A percentile compares a stretch with the other conserved stretches of the same genome.
phyloP scores from a whole-genome alignment of 53 echinoderm and acorn worm genomes.

The Holothuria scabra region DNA sequence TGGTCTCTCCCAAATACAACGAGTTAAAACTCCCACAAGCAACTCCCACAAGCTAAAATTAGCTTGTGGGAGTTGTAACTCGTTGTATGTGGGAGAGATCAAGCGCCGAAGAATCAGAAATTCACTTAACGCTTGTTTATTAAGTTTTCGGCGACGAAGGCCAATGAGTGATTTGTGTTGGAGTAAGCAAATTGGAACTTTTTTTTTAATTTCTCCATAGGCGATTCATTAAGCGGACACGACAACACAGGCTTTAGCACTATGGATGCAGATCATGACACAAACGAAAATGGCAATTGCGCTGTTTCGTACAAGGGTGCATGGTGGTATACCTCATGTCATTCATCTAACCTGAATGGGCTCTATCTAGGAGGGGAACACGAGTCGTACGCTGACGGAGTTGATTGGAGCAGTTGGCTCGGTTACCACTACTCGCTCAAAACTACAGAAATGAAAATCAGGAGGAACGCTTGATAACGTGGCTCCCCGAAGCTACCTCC shows the following conservation, averaged over 20 bases:
- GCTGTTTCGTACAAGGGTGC: slow-evolving; percentile 24
- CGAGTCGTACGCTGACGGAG: slow-evolving; percentile 49
- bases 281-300: neutral
- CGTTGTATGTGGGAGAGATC: too few relatives aligned
- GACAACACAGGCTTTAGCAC: neutral
- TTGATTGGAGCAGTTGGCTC: slow-evolving; percentile 46
- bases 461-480: neutral
- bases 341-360: slow-evolving; percentile 49
- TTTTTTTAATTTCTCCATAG: neutral
- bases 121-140: too few relatives aligned
- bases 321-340: slow-evolving; percentile 54
- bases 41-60: too few relatives aligned
- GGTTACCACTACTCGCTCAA: slow-evolving; percentile 51
- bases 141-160: too few relatives aligned
- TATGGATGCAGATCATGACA: slow-evolving; percentile 42
- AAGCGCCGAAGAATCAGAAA: too few relatives aligned
- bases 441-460: slow-evolving; percentile 51
- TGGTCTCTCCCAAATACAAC: too few relatives aligned
- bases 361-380: slow-evolving; percentile 45
- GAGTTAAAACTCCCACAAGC: too few relatives aligned
- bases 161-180: too few relatives aligned
- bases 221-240: neutral
- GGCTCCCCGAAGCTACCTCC: too few relatives aligned
- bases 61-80: too few relatives aligned
- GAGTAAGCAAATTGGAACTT: too few relatives aligned